Conservation (phyloP, 2,888 invertebrate species). For the Hoplodrina ambigua region DNA sequence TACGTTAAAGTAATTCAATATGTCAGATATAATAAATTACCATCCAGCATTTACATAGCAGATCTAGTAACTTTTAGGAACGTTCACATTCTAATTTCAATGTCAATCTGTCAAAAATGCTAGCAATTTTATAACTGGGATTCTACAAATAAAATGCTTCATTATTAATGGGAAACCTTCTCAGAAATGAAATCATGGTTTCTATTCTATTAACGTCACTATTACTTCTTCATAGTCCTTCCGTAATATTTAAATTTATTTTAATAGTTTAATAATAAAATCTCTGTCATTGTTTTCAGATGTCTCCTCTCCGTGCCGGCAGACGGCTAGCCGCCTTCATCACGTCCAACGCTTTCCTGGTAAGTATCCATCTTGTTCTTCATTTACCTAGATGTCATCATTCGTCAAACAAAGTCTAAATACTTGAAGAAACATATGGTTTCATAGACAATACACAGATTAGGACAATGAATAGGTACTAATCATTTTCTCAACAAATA, state of each 20-base stretch:
- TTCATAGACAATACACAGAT: background rate
- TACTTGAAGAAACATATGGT: background rate
- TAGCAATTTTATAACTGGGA: no score
- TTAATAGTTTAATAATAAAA: constrained; percentile 21
- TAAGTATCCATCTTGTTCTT: constrained; percentile 57
- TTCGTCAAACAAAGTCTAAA: background rate
- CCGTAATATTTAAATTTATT: background rate
- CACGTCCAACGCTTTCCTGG: constrained; percentile 81
- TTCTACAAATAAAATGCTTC: no score
- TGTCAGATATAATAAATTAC: no score
- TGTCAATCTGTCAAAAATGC: no score
- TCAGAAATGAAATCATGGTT: background rate
- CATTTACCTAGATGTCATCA: background rate
- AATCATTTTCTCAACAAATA: constrained; percentile 19
- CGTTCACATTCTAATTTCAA: no score
- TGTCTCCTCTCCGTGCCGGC: constrained; percentile 77
- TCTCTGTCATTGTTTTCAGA: constrained; percentile 73
- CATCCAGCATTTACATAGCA: no score
- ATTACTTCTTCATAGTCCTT: background rate
- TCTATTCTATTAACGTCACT: background rate
- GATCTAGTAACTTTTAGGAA: no score
- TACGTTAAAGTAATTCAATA: no score
- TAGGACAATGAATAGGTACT: constrained; percentile 1
- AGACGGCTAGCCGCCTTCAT: constrained; percentile 74
- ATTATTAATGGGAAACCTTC: background rate